Evolutionary conservation across 2,797 vertebrate genomes (phyloP), one percentile per base, ranked within the genome.

Genomic region (Benthosema pterotum): DNA sequence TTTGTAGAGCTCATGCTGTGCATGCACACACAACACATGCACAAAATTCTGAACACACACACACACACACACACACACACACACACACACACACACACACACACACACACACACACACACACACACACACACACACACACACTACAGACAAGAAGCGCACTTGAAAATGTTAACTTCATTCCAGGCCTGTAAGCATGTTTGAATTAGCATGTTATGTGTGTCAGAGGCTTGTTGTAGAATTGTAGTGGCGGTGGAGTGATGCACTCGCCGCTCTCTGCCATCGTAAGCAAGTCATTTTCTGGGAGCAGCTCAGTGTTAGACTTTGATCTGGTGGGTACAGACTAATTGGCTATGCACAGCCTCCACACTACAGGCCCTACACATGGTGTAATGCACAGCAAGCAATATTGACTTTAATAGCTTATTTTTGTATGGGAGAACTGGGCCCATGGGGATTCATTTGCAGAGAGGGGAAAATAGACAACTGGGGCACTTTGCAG

Each of bases 401-500:
- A 86, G 72, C 86, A 79, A 48, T 52, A 18, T 52, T 65, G 63
- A 66, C 67, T 71, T 58, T 74, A 69, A 75, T 77, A 72, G 73
- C 70, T 57, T 67, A 67, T 82, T 72, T 74, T 77, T 71, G 63
- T 67, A 50, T 71, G 28, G 67, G 52, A 78, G n/a, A 81, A 71
- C 52, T 63, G 67, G 51, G 65, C 85, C 80, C 1, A 0, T 0
- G 85, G 84, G 84, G 75, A 77, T 87, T 84, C n/a, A 76, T 86
- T 83, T 77, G 64, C 63, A 46, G 71, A 65, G 28, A 17, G 48
- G 54, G 63, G 60, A 77, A 83, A 82, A 78, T 61, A 79, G 83
- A 77, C 74, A 78, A 76, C 79, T 51, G 0, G 64, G 69, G 64
- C 81, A 87, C 74, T 84, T 88, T 83, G 69, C 60, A 77, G 71